Evolutionary conservation across 2,888 invertebrate genomes (phyloP), one percentile per base, ranked within the genome.

Genomic region (Lasioglossum pauxillum): DNA sequence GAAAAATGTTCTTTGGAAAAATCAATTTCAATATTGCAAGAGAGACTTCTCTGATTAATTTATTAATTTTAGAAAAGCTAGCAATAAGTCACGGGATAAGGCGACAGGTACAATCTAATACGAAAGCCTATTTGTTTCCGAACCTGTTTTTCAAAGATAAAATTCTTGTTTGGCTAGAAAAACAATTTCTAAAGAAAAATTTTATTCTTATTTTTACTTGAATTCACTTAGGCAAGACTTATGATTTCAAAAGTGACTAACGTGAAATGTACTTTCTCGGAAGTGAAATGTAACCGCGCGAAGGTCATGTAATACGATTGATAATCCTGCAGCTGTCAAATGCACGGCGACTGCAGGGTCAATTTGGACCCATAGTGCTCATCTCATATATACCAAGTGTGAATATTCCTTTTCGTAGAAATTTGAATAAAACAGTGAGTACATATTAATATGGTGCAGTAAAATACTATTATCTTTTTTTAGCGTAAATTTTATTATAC

Each of bases 221-320:
- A 53, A 23, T 53, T 53, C 31, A 27, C 19, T 27, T 72, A 53
- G 60, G 7, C 8, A 72, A 83, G 71, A 53, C n/a, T 78, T 53
- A 60, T 49, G 38, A 67, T 49, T n/a, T 75, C 44, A 44, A 16
- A 60, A 82, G 27, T 72, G 69, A 53, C 23, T 35, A 31, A 49
- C 38, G 67, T 38, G 44, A 71, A 72, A 78, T 75, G 19, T 35
- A 86, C 75, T n/a, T 23, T 35, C 12, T 35, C 75, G 80, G 71
- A 85, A 73, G 64, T 85, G 67, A 81, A 81, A 78, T 81, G 77
- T 75, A 78, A 19, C 75, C 49, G 31, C 57, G 67, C 41, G 78
- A 53, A 75, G 67, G 41, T 27, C 57, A 75, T 57, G 23, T 75
- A 75, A 41, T 72, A 78, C 35, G 67, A 35, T 35, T 12, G 23